Conservation (phyloP, 2,888 invertebrate genomes). For the Cabera pusaria region DNA sequence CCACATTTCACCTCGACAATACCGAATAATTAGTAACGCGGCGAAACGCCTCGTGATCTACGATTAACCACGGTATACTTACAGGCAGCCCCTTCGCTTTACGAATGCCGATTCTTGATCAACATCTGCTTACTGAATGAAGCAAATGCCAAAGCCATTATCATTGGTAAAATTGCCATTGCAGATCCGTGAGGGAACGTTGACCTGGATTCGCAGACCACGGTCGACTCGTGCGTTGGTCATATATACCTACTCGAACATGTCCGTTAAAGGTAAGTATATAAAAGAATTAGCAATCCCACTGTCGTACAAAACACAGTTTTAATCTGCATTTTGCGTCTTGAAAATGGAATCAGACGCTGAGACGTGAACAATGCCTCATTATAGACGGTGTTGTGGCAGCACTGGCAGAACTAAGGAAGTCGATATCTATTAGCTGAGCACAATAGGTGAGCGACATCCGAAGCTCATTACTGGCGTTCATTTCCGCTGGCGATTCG, state of each 20-base stretch:
- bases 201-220: slow-evolving; percentile 50
- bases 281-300: slow-evolving; percentile 50
- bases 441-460: slow-evolving; percentile 83
- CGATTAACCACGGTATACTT: slow-evolving; percentile 52
- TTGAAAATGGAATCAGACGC: slow-evolving; percentile 66
- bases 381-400: slow-evolving; percentile 66
- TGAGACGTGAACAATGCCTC: slow-evolving; percentile 74
- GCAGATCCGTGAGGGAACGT: slow-evolving; percentile 60
- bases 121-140: slow-evolving; percentile 22
- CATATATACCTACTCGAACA: slow-evolving; percentile 31
- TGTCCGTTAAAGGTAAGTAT: slow-evolving; percentile 29
- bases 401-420: slow-evolving; percentile 72
- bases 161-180: slow-evolving; percentile 52
- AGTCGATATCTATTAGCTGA: slow-evolving; percentile 81
- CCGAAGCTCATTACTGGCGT: slow-evolving; percentile 81
- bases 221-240: slow-evolving; percentile 11
- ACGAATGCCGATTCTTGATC: slow-evolving; percentile 52
- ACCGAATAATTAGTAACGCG: slow-evolving; percentile 29
- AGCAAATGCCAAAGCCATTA: slow-evolving; percentile 61
- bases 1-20: slow-evolving; percentile 19
- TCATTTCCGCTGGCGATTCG: slow-evolving; percentile 78
- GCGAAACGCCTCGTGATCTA: slow-evolving; percentile 51
- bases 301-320: slow-evolving; percentile 52
- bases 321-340: slow-evolving; percentile 54
- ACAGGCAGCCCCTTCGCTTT: slow-evolving; percentile 34